phyloP scores from a whole-genome alignment of 92 coral and sea anemone genomes.

The Virgularia gustaviana region DNA sequence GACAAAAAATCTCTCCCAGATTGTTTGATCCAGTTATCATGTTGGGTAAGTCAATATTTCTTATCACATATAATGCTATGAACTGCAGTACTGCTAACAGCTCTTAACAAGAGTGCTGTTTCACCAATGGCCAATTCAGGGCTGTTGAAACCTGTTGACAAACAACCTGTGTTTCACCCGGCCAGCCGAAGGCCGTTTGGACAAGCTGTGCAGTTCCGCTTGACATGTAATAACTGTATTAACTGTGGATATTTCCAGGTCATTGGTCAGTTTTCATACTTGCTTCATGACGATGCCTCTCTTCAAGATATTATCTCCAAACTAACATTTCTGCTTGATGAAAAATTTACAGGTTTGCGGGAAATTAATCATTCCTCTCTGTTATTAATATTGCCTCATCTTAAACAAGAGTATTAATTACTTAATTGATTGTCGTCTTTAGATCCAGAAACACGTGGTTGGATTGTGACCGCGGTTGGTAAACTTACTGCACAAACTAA shows the following conservation, averaged over 20 bases:
- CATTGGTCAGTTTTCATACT: slow-evolving; percentile 74
- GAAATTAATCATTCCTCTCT: too few relatives aligned
- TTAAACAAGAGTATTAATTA: too few relatives aligned
- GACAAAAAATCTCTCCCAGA: slow-evolving; percentile 81
- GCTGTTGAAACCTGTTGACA: too few relatives aligned
- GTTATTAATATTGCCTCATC: too few relatives aligned
- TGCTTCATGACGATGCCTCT: slow-evolving; percentile 51
- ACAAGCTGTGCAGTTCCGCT: too few relatives aligned
- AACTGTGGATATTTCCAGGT: slow-evolving; percentile 61
- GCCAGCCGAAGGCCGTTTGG: too few relatives aligned
- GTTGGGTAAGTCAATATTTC: slow-evolving; percentile 99
- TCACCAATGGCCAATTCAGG: background rate
- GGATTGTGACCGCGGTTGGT: slow-evolving; percentile 73
- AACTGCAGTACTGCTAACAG: too few relatives aligned
- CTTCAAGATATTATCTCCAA: slow-evolving; percentile 62
- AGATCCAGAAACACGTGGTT: slow-evolving; percentile 79
- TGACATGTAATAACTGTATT: too few relatives aligned
- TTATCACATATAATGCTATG: too few relatives aligned
- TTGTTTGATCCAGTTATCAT: slow-evolving; percentile 64
- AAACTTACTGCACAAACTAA: slow-evolving; percentile 71
- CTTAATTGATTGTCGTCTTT: background rate
- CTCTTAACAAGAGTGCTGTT: too few relatives aligned
- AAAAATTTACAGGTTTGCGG: slow-evolving; percentile 75
- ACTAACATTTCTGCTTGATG: slow-evolving; percentile 60
- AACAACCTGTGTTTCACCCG: too few relatives aligned